Evolutionary conservation across 2,797 vertebrate genomes (phyloP), one percentile per base, ranked within the genome.

Genomic region (Malurus splendens): DNA sequence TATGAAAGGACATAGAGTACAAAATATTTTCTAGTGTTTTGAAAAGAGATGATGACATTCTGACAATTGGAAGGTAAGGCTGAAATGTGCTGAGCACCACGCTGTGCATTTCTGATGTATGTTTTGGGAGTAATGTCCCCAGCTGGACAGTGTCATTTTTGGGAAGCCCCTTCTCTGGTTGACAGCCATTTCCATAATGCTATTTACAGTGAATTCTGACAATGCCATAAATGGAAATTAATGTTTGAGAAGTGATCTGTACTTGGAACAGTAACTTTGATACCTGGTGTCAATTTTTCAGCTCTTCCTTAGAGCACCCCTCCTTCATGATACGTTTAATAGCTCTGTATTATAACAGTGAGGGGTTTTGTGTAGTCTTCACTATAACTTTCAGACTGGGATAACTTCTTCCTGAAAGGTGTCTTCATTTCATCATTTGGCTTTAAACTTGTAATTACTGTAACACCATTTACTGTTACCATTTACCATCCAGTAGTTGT

Each of bases 11-110:
- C 9, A 32, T 16, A 42, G 47, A 68, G 56, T 72, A 39, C 44
- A 61, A 68, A 86, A 44, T 68, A 30, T 88, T 79, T 62, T 76
- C 62, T n/a, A 32, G 60, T 76, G 67, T 56, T 88, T 82, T 50
- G 45, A n/a, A 61, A 82, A 55, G 41, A 28, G 22, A 18, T 10
- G 13, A 6, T 76, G 38, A 33, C 44, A 5, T 76, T 73, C 33
- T 66, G 74, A 56, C 17, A 9, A 11, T 23, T 62, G 48, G 32
- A 79, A 84, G 32, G 38, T 41, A 45, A 47, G 42, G 42, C 3
- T 73, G 56, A 48, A 55, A 36, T 25, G 38, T 60, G 18, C 38
- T 30, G 45, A 52, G 56, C 52, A 33, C 47, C 9, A 8, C 8
- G n/a, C 28, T n/a, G 0, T 30, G 27, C 30, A 11, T 68, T 77